Evolutionary conservation across 2,113 vertebrate genomes (phyloP).

Genomic region (Hoplias malabaricus): DNA sequence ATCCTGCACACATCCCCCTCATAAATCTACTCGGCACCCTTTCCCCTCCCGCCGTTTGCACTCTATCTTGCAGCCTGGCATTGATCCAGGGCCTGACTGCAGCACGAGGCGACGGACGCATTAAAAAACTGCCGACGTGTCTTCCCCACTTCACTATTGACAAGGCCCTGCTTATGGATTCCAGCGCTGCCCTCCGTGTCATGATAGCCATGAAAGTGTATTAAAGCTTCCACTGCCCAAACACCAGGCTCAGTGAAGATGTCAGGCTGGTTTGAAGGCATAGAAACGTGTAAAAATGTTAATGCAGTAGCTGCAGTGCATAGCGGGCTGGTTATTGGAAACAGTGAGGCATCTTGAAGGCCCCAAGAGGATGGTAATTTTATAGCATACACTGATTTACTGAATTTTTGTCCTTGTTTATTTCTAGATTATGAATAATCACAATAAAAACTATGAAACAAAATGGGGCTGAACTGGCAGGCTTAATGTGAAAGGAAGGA

Average conservation of each 20-base stretch:
- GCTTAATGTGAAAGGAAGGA: not conserved
- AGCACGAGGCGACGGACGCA: not conserved
- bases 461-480: not conserved
- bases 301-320: not conserved
- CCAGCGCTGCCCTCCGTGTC: not conserved
- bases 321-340: not conserved
- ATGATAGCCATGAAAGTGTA: constrained; percentile 12
- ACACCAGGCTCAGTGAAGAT: not conserved
- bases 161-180: constrained; percentile 19
- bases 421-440: too few relatives aligned
- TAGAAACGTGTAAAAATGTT: not conserved
- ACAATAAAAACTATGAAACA: too few relatives aligned
- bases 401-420: not conserved
- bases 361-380: too few relatives aligned
- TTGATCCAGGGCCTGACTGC: constrained; percentile 23
- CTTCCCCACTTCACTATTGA: constrained; percentile 9
- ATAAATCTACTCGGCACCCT: not conserved
- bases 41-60: not conserved
- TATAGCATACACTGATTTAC: not conserved
- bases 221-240: constrained; percentile 1
- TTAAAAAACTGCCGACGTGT: constrained; percentile 18
- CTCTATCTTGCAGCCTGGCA: constrained; percentile 13
- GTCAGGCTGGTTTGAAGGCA: constrained; percentile 4
- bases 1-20: not conserved
- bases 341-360: not conserved